phyloP scores from a whole-genome alignment of 2,888 invertebrate genomes.

The Agrotis segetum region DNA sequence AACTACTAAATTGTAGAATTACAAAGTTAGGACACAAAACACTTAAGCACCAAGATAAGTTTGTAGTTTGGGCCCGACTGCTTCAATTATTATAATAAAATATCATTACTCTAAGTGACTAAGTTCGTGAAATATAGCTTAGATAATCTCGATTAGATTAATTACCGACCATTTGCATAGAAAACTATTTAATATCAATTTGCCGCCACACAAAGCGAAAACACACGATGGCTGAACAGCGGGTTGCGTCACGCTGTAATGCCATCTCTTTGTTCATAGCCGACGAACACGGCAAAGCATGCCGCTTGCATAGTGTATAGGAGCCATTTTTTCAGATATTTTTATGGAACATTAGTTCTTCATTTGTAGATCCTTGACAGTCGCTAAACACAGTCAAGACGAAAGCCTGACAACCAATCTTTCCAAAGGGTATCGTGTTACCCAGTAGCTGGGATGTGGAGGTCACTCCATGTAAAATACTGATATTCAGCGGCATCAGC shows the following conservation, averaged over 20 bases:
- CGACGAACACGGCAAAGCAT: too few species aligned
- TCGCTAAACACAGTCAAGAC: too few species aligned
- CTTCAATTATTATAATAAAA: not conserved
- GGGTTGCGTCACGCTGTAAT: too few species aligned
- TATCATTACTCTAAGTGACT: not conserved
- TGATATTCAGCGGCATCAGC: too few species aligned
- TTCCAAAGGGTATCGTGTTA: too few species aligned
- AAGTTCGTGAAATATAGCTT: conserved; percentile 7
- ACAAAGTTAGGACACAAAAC: not conserved
- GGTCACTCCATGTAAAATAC: too few species aligned
- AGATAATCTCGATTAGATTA: conserved; percentile 2
- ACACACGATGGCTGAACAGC: too few species aligned
- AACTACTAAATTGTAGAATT: not conserved
- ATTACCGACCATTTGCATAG: conserved; percentile 12
- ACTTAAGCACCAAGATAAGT: not conserved
- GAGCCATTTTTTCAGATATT: not conserved
- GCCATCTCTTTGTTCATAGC: too few species aligned
- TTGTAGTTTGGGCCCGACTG: not conserved
- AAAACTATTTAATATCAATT: conserved; percentile 6
- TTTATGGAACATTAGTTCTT: not conserved
- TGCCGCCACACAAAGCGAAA: not conserved
- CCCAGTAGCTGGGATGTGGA: too few species aligned
- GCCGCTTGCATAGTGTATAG: too few species aligned
- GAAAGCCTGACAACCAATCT: too few species aligned
- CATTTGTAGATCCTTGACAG: too few species aligned